Evolutionary conservation across 2,113 vertebrate species (phyloP).

Genomic region (Cottus gobio): DNA sequence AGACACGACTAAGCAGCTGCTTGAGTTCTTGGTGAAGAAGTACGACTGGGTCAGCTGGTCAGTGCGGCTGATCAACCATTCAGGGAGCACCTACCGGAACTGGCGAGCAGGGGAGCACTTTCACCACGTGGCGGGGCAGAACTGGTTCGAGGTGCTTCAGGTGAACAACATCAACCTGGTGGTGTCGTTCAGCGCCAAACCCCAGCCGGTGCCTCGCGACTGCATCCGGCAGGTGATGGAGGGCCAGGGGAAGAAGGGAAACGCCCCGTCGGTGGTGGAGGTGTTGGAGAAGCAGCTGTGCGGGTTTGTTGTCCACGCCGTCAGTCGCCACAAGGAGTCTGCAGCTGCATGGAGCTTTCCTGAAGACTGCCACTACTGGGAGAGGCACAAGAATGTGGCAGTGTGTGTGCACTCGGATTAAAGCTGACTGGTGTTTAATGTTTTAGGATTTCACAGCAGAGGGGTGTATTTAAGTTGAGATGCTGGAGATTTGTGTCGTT

Average conservation of each 20-base stretch:
- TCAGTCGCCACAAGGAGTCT: conserved; percentile 81
- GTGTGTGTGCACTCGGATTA: conserved; percentile 82
- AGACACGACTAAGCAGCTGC: conserved; percentile 63
- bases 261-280: conserved; percentile 73
- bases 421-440: neutral
- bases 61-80: conserved; percentile 79
- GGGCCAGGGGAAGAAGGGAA: conserved; percentile 68
- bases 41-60: conserved; percentile 86
- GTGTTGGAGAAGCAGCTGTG: conserved; percentile 72
- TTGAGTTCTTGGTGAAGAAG: conserved; percentile 79
- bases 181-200: conserved; percentile 79
- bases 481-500: neutral
- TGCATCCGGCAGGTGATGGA: conserved; percentile 79
- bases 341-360: conserved; percentile 81
- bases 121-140: conserved; percentile 76
- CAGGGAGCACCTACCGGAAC: conserved; percentile 75
- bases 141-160: conserved; percentile 79
- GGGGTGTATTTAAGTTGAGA: neutral
- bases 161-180: conserved; percentile 77
- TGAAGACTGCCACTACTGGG: conserved; percentile 84
- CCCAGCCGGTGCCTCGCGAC: conserved; percentile 71
- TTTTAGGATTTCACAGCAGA: neutral
- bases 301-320: conserved; percentile 80
- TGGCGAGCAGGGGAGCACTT: conserved; percentile 81
- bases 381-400: conserved; percentile 80